Base-by-base conservation (phyloP, 2,797 vertebrate species). In the Typhlichthys subterraneus region DNA sequence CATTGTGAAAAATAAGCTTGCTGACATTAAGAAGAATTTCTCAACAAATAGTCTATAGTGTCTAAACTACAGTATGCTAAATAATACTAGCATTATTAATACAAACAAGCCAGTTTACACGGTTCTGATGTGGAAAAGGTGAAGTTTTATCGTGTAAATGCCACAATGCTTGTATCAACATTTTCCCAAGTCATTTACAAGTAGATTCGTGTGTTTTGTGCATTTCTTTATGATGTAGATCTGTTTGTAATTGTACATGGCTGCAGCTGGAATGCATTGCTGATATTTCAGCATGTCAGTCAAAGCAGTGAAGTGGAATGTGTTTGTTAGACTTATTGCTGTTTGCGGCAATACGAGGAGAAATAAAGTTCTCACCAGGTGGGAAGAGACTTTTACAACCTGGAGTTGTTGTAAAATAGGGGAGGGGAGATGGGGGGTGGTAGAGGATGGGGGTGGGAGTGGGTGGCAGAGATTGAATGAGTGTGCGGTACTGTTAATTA, bases 221-320 rank as follows among this genome's bases (percentile, higher is more conserved):
- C 8, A 6, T 57, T 23, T 33, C 4, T 29, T 61, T 46, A 15
- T 31, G 9, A 8, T 65, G 29, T 52, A 50, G 60, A 47, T 76
- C 67, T 78, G 77, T 11, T 73, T 63, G 59, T 70, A 71, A 69
- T 68, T 46, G 66, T 66, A 7, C 3, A 54, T 56, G 65, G 66
- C 62, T 48, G 75, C 80, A 81, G 81, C 83, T 87, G 83, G 79
- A 85, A 74, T 62, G 14, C 33, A 70, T 87, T 83, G 73, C 69
- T 74, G 79, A 75, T 75, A 45, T 85, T 87, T 80, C 77, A 81
- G 61, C 76, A 66, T 56, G 76, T 86, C 75, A 73, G 62, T 86
- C 75, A 73, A 38, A 71, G 57, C 7, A 1, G 19, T 0, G 10
- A 55, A 45, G 65, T 42, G 14, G 61, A 53, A 69, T 7, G 61